Base-by-base conservation (phyloP, 2,113 vertebrate species). In the Microcebus lehilahytsara region DNA sequence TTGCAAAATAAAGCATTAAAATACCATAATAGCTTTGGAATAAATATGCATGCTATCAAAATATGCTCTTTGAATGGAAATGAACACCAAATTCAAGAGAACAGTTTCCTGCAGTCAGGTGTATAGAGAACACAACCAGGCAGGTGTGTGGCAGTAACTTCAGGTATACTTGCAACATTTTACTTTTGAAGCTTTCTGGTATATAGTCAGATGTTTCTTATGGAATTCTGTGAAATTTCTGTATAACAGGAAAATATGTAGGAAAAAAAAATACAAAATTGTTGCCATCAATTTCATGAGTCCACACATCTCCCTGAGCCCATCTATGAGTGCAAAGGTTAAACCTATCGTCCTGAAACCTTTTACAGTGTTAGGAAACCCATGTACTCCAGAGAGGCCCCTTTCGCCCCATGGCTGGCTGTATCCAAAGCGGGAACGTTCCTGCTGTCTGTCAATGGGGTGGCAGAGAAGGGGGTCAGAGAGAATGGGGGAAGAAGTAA, bases 281-380 rank as follows among this genome's bases (percentile, higher is more conserved):
- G 20, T 42, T 25, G 20, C 40, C 9, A 1, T 60, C 27, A 13
- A 3, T 9, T 17, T 81, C n/a, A 1, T 4, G 64, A 25, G 17
- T 30, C n/a, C 12, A 0, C 0, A 0, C 22, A 4, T 30, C 20
- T 62, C 77, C 49, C 6, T 14, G 49, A 40, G 2, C 4, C 6
- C 1, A 1, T 1, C 46, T 13, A 0, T 7, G 6, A 37, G 12
- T 34, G 5, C 34, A 56, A 32, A 51, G 66, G 1, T 62, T 32
- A 2, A 4, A 32, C 40, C 30, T 34, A 17, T 4, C 9, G 75
- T 16, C 17, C 12, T n/a, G 25, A 23, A 60, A 51, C 58, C 9
- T 23, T 9, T 34, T 30, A 5, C 6, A 0, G 25, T 0, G 25
- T 37, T 32, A 4, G 1, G 9, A 32, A 72, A 22, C 3, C 25